Evolutionary conservation across 2,888 invertebrate genomes (phyloP).

Genomic region (Eurytoma adleriae): DNA sequence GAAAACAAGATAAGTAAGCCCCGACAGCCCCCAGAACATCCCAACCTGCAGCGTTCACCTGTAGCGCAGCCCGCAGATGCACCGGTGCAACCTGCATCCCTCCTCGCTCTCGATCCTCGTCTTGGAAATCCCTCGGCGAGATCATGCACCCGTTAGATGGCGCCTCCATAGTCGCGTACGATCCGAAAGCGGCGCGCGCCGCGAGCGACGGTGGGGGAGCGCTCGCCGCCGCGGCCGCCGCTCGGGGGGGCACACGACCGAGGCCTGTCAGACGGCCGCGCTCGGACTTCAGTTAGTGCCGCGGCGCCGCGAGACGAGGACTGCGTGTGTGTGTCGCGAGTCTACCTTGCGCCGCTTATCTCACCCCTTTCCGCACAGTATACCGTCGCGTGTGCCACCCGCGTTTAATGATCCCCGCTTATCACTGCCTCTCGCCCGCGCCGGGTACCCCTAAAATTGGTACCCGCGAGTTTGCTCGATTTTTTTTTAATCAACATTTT

Average conservation of each 20-base stretch:
- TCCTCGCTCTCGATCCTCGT: too few species aligned
- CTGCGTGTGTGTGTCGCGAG: constrained; percentile 41
- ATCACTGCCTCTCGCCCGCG: too few species aligned
- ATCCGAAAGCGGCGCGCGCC: constrained; percentile 8
- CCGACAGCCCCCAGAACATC: too few species aligned
- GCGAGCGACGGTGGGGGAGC: constrained; percentile 46
- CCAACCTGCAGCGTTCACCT: too few species aligned
- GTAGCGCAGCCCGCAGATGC: too few species aligned
- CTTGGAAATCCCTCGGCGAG: too few species aligned
- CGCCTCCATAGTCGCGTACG: constrained; percentile 24
- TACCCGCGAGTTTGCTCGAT: neutral
- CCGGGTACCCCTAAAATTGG: too few species aligned
- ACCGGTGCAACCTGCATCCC: too few species aligned
- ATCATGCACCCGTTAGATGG: neutral
- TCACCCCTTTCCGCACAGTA: neutral
- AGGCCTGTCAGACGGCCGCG: constrained; percentile 25
- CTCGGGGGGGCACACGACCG: constrained; percentile 33
- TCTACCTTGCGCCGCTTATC: constrained; percentile 3
- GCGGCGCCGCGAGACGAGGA: constrained; percentile 71
- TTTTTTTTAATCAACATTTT: neutral
- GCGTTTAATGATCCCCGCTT: neutral
- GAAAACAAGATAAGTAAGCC: too few species aligned
- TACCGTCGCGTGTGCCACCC: neutral
- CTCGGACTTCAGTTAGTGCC: constrained; percentile 71
- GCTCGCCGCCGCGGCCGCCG: constrained; percentile 53